Percentiles rank a stretch among this genome's conserved stretches.
Evolutionary conservation across 2,113 vertebrate species (phyloP).

Genomic region (Oplegnathus fasciatus): DNA sequence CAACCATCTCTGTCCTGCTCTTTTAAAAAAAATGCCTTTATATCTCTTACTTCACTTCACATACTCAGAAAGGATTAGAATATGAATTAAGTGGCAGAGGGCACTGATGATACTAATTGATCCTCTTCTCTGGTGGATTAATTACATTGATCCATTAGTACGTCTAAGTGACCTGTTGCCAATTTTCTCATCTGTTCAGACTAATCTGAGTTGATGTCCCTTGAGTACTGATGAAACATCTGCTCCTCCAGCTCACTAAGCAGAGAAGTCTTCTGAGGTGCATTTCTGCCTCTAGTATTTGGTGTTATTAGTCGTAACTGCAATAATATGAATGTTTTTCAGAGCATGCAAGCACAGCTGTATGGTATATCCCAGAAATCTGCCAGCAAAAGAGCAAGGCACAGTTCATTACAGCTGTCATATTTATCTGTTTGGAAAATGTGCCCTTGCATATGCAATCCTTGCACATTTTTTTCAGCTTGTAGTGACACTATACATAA

Average conservation of each 20-base stretch:
- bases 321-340: slow-evolving; percentile 14
- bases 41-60: not conserved
- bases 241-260: slow-evolving; percentile 45
- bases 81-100: slow-evolving; percentile 31
- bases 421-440: slow-evolving; percentile 6
- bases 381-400: slow-evolving; percentile 3
- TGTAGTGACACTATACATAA: not conserved
- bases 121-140: slow-evolving; percentile 48
- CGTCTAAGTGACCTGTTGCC: slow-evolving; percentile 52
- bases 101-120: slow-evolving; percentile 32
- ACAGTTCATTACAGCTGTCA: slow-evolving; percentile 1
- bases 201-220: slow-evolving; percentile 52
- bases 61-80: slow-evolving; percentile 10
- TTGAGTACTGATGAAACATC: slow-evolving; percentile 55
- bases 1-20: not conserved
- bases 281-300: not conserved
- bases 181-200: slow-evolving; percentile 54
- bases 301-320: not conserved
- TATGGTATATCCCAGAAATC: not conserved
- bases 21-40: not conserved
- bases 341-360: slow-evolving; percentile 29
- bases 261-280: slow-evolving; percentile 4
- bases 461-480: slow-evolving; percentile 14
- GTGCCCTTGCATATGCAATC: not conserved
- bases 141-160: slow-evolving; percentile 58